Evolutionary conservation across 2,797 vertebrate species (phyloP), one percentile per base, ranked within the genome.

Genomic region (Coranthus polyacanthus): DNA sequence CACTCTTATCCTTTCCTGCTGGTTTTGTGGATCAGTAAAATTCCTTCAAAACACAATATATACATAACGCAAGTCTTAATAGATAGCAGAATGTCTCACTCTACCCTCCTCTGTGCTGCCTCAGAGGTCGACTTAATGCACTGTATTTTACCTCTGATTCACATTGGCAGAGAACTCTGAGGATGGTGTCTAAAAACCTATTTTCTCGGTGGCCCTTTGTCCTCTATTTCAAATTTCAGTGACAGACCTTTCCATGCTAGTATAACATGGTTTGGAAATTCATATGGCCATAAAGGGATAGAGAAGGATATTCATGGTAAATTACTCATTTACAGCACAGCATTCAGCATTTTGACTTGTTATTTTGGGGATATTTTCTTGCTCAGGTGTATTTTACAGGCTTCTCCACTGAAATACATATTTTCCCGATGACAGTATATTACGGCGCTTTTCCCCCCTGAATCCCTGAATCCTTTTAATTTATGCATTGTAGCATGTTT

Each of bases 21-120:
- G 90, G 85, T 90, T 91, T 92, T 90, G 87, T 94, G 93, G 93
- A 93, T 95, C 93, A 92, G 90, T 92, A 84, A 89, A 94, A 93
- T 88, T 91, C 91, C 89, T 90, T 87, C 83, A 81, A 79, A 92
- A 93, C 92, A 93, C 89, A 93, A 93, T 91, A 86, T 90, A 90
- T 84, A 91, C 89, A 88, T 87, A 91, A 87, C 74, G 71, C 78
- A 69, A 80, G 88, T 89, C 88, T 88, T 89, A 92, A 92, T 89
- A 92, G 92, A 92, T 91, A 90, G 84, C 85, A 82, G 86, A 90
- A 91, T 86, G 88, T 91, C 89, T 93, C 89, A 91, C 88, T 91
- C 88, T 85, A 45, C 71, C 82, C 84, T 85, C 83, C 88, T 84
- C 84, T 90, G 88, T 90, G 90, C 84, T 78, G 83, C 86, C 87